Evolutionary conservation across 2,113 vertebrate species (phyloP), one percentile per base, ranked within the genome.

Genomic region (Cathartes aura): DNA sequence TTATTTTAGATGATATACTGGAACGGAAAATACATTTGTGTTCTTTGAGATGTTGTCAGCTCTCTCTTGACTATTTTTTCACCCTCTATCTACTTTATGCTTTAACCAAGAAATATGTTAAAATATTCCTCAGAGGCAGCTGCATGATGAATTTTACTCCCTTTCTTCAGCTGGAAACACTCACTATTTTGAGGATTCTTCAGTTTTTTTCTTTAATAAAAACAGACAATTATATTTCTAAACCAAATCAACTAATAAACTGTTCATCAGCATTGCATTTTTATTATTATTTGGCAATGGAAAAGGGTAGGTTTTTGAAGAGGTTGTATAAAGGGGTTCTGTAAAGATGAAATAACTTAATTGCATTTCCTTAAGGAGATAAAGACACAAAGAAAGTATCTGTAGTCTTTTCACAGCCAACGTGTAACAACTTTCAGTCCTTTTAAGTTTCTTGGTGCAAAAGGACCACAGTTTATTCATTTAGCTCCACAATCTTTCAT

Each of bases 181-280:
- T 86, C 23, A 24, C 34, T 89, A 90, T 56, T 90, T 58, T 73
- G 79, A 92, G 63, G 43, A 92, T 88, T 94, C 63, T 90, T 78
- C 47, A 52, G 36, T 82, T 90, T 82, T 88, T 70, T 70, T 93
- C 58, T 92, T 93, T 90, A 93, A 94, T 82, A 96, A 87, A 97
- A 83, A 6, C 70, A 95, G 45, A 93, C 43, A 89, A 78, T 73
- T 89, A 63, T 11, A 58, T 84, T 93, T 85, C 66, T 73, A 95
- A 96, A 90, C 15, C 32, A 80, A 90, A 92, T 76, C 36, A 92
- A 70, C 58, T 86, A 88, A 80, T 76, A 86, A 75, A 67, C 16
- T 62, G 34, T 48, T 89, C 62, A 85, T 90, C 55, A 62, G 32
- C 32, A 50, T 23, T 53, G 24, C 34, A 59, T 36, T 83, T 82